These are phyloP conservation scores for Musca vetustissima DNA, from an alignment of 1,140 invertebrate species.

Conservation along the genomic window DNA sequence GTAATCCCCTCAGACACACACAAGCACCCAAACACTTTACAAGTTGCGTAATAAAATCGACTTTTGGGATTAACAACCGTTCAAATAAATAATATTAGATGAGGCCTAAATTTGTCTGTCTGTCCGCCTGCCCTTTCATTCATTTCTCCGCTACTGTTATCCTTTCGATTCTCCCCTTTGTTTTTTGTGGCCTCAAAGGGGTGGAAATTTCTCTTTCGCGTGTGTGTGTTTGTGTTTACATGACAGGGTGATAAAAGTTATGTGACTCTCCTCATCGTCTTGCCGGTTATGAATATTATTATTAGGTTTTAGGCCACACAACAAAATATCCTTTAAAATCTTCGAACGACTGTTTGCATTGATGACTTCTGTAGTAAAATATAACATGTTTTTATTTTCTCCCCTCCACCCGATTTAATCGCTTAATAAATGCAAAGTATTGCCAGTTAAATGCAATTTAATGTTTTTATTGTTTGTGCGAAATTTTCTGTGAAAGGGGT, in stretches of 20 bases:
- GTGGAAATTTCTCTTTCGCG: no score
- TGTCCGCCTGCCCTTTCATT: no score
- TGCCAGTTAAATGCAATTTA: conserved; percentile 4
- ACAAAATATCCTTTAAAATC: conserved; percentile 12
- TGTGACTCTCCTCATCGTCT: background rate
- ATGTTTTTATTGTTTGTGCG: background rate
- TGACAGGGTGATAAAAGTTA: background rate
- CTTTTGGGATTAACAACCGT: conserved; percentile 20
- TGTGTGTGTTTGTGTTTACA: no score
- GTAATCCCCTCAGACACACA: background rate
- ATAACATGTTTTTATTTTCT: conserved; percentile 1
- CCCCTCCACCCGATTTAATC: conserved; percentile 39
- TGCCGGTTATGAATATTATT: background rate
- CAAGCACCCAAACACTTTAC: no score
- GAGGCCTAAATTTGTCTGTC: no score
- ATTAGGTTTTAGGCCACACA: conserved; percentile 17
- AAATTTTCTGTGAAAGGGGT: no score
- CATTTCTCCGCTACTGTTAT: no score
- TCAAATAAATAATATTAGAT: conserved; percentile 10
- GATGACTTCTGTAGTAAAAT: background rate
- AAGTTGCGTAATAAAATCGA: conserved; percentile 15
- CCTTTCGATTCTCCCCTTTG: no score
- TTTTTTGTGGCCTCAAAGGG: no score
- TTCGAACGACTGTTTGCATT: no score
- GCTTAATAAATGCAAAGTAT: conserved; percentile 50